Base-by-base conservation (phyloP, 2,113 vertebrate genomes). In the Cinclus cinclus region DNA sequence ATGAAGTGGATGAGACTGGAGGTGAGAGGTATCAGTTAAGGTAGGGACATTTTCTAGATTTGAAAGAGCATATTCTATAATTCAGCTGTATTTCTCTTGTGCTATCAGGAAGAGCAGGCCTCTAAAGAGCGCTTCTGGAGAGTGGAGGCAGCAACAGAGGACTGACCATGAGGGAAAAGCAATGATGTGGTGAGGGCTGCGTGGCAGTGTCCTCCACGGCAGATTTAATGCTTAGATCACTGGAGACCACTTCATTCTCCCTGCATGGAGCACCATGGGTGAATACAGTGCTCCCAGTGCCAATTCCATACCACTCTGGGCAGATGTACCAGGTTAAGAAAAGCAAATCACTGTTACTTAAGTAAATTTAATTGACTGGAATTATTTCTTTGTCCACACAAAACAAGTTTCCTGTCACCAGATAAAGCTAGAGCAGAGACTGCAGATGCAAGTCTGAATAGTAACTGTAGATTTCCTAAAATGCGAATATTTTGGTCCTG, bases 261-360 rank as follows among this genome's bases (percentile, higher is more conserved):
- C n/a, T 2, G 1, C 2, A 1, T 46, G 28, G 22, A 37, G 17
- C 2, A 2, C 23, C 0, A 0, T 53, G 30, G 11, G 8, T 47
- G 33, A 76, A 52, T 50, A 27, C 4, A 55, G 11, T 20, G 39
- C 12, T n/a, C 33, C 28, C 6, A 31, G 11, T 37, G 17, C 11
- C 25, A 17, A 13, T 52, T 30, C 55, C 31, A 30, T 46, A 55
- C 5, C 9, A 12, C 4, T 42, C 18, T n/a, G 22, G 31, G 28
- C 10, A 68, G 25, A 79, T 7, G 4, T 10, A 41, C 5, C 6
- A 25, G 14, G 7, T 60, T 53, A 63, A 86, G 52, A 3, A 73
- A 73, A 83, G 18, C 2, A 75, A 70, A 67, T 65, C 10, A 35
- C 9, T 65, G 18, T 33, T n/a, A 60, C 49, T 37, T 58, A 56